Base-by-base conservation (phyloP, 2,888 invertebrate genomes). In the Ferdinandea cuprea region DNA sequence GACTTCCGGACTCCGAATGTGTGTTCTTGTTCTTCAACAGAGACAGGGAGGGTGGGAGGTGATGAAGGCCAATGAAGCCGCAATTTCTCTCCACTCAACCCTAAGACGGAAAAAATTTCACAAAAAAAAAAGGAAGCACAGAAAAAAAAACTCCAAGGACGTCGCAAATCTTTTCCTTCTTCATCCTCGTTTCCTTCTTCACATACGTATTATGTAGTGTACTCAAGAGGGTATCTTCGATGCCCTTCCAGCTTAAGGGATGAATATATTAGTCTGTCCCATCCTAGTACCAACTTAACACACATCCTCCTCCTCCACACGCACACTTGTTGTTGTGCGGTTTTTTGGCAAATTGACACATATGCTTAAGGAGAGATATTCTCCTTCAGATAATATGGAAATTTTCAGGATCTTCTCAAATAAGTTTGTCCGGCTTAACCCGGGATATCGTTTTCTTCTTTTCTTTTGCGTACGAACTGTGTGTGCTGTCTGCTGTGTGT, bases 341-440 rank as follows among this genome's bases (percentile, higher is more conserved):
- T 68, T 58, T 56, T 77, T 81, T 77, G 65, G 65, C 77, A 83
- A 83, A 78, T 83, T 83, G 84, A 80, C 77, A 80, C 77, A 84
- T 79, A 80, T 80, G 76, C 76, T 74, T 85, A 87, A 78, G 85
- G 86, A 86, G 86, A 87, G 87, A 87, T 87, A 85, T 86, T 85
- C 86, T 88, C 59, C 50, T 74, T 42, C 8, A 69, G 88, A 88
- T 90, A 89, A 89, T 88, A 90, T 89, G 89, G 88, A 90, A 90
- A 89, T 89, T 89, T 88, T 85, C 76, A 85, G 86, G 86, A 87
- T 87, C 88, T 89, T 88, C 58, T 28, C 65, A 83, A 78, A 83
- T 78, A 83, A 77, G 72, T 78, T 63, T 78, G 77, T 83, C 83
- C 83, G 78, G 78, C 78, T 83, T 78, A 83, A 66, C 54, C 58